Percentiles rank a stretch among this genome's conserved stretches.
Evolutionary conservation across 2,888 invertebrate species (phyloP).

Genomic region (Ophioninae sp.): DNA sequence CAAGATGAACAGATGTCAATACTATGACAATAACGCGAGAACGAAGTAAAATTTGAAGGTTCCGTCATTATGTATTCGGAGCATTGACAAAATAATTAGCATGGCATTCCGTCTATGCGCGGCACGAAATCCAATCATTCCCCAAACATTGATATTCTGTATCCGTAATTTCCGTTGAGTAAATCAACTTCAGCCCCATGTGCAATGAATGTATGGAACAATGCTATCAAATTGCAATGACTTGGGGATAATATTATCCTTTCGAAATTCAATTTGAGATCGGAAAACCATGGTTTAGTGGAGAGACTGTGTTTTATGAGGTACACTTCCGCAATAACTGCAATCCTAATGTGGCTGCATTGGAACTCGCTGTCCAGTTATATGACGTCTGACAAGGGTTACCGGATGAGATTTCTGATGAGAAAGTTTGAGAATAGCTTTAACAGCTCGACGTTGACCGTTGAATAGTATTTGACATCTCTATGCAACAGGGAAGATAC

Average conservation of each 20-base stretch:
- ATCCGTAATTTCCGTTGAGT: neutral
- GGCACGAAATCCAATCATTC: neutral
- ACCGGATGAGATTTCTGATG: no score
- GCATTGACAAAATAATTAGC: neutral
- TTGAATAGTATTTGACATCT: no score
- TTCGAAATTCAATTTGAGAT: neutral
- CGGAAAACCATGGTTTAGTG: neutral
- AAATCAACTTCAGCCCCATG: neutral
- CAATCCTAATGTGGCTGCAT: constrained; percentile 10
- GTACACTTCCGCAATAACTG: constrained; percentile 15
- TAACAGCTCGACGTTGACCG: no score
- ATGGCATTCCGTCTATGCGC: neutral
- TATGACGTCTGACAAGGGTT: no score
- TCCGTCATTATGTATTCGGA: neutral
- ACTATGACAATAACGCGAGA: neutral
- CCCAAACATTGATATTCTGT: neutral
- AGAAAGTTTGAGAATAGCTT: no score
- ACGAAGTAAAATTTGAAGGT: neutral
- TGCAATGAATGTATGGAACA: neutral
- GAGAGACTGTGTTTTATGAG: neutral
- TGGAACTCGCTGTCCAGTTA: no score
- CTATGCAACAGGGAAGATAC: no score
- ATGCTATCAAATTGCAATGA: neutral
- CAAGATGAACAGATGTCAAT: neutral
- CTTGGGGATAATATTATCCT: neutral